Evolutionary conservation across 2,888 invertebrate species (phyloP), one percentile per base, ranked within the genome.

Genomic region (Melieria omissa): DNA sequence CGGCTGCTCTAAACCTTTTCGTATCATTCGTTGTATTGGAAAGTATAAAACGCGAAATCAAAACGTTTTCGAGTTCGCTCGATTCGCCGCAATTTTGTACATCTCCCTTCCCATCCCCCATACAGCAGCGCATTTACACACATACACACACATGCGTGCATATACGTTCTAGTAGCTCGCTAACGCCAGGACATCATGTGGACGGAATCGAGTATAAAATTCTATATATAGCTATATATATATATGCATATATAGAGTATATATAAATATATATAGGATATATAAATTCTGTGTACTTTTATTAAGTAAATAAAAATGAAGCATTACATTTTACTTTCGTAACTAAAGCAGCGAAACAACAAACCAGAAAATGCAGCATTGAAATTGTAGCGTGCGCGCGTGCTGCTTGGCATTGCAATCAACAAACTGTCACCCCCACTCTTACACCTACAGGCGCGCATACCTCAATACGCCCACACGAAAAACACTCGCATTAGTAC

Each of bases 261-360:
- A 52, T 49, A 52, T 57, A 60, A 62, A 62, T 44, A 61, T 49
- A 60, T 62, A 63, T 60, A 60, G 49, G 61, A 62, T 44, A 61
- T 49, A 60, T 62, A 63, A 65, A 60, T 58, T 65, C 65, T 70
- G 64, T 64, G 70, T 64, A 70, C 70, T 70, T 70, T 65, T 65
- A 52, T 58, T 65, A 65, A 70, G 44, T 52, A 70, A 55, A 63
- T 6, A 12, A 44, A 62, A 62, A 58, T 9, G 41, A 58, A 58
- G 29, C 14, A 52, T 45, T 62, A 58, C 63, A 70, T 60, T 70
- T 70, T 65, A 70, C 58, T 65, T 60, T 70, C 52, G 70, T 54
- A 69, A 60, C 29, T 47, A 12, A 46, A 57, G 54, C 29, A 45
- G 41, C 63, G n/a, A 52, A 14, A 52, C 44, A 46, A 45, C 46